These are phyloP conservation scores for Ptychodera flava DNA, from an alignment of 35 echinoderm and acorn worm species.

Conservation along the genomic window DNA sequence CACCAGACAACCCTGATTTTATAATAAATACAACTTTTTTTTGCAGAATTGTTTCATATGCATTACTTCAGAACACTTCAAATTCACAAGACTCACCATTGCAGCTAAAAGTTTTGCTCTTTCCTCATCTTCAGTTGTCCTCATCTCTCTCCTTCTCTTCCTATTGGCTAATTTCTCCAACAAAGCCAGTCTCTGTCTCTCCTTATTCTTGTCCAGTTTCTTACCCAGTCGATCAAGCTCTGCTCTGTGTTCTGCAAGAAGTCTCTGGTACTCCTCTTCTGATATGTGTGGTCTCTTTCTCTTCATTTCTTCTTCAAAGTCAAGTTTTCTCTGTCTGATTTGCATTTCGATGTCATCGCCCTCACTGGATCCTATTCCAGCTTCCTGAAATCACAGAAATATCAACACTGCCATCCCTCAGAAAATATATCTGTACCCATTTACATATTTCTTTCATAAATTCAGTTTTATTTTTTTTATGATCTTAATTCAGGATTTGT, in stretches of 20 bases:
- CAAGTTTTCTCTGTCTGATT: background rate
- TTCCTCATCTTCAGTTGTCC: conserved; percentile 15
- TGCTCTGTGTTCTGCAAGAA: conserved; percentile 50
- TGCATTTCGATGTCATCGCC: background rate
- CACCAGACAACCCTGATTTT: background rate
- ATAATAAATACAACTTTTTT: background rate
- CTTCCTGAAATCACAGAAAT: background rate
- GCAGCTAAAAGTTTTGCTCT: background rate
- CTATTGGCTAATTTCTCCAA: conserved; percentile 52
- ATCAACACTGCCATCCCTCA: background rate
- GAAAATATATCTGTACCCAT: background rate
- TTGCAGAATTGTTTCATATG: conserved; percentile 33
- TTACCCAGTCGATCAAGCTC: conserved; percentile 35
- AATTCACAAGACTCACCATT: background rate
- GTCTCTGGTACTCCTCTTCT: conserved; percentile 56
- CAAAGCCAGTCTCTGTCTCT: conserved; percentile 43
- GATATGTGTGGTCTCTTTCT: conserved; percentile 45
- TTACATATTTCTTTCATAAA: background rate
- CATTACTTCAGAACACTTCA: background rate
- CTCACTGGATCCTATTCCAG: too few species aligned
- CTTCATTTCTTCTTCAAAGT: conserved; percentile 50
- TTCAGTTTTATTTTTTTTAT: background rate
- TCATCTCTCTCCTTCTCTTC: conserved; percentile 16
- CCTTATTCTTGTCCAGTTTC: conserved; percentile 30
- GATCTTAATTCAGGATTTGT: conserved; percentile 2